Percentiles rank a stretch among this genome's conserved stretches.
Conservation (phyloP, 2,888 invertebrate genomes). For the Drosophila mulleri region DNA sequence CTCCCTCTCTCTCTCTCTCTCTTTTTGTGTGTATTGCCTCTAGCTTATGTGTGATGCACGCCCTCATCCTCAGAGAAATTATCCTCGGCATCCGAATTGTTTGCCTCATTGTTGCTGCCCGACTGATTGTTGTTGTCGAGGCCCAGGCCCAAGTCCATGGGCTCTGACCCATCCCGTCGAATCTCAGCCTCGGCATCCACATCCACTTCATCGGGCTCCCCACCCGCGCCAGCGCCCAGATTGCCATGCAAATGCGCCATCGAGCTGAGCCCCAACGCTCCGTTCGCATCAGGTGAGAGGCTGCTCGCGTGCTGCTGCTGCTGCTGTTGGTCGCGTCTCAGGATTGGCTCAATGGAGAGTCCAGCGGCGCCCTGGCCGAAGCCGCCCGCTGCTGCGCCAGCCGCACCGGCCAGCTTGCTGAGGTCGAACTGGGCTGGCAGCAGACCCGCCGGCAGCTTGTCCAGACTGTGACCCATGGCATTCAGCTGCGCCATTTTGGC, state of each 20-base stretch:
- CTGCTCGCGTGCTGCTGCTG: slow-evolving; percentile 63
- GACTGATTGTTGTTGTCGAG: slow-evolving; percentile 83
- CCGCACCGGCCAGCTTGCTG: slow-evolving; percentile 79
- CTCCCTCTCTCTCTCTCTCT: not conserved
- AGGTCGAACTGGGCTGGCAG: slow-evolving; percentile 84
- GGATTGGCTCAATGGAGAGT: slow-evolving; percentile 83
- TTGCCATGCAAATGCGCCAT: slow-evolving; percentile 56
- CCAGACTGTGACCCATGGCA: slow-evolving; percentile 87
- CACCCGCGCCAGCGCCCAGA: slow-evolving; percentile 30
- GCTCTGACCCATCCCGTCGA: slow-evolving; percentile 83
- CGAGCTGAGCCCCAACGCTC: slow-evolving; percentile 55
- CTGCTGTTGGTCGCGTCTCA: slow-evolving; percentile 75
- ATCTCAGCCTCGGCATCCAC: slow-evolving; percentile 68
- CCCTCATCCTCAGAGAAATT: slow-evolving; percentile 85
- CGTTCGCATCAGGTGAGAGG: slow-evolving; percentile 61
- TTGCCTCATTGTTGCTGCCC: slow-evolving; percentile 82
- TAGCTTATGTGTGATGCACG: slow-evolving; percentile 83
- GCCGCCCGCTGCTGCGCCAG: slow-evolving; percentile 38
- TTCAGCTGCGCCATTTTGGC: slow-evolving; percentile 92
- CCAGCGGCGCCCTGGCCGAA: slow-evolving; percentile 63
- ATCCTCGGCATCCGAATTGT: slow-evolving; percentile 83
- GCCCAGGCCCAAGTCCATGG: slow-evolving; percentile 85
- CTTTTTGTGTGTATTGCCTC: slow-evolving; percentile 11
- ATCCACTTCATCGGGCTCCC: slow-evolving; percentile 37
- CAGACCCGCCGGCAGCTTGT: slow-evolving; percentile 86